Evolutionary conservation across 1,140 invertebrate genomes (phyloP), one percentile per base, ranked within the genome.

Genomic region (Aphaenogaster ashmeadi): DNA sequence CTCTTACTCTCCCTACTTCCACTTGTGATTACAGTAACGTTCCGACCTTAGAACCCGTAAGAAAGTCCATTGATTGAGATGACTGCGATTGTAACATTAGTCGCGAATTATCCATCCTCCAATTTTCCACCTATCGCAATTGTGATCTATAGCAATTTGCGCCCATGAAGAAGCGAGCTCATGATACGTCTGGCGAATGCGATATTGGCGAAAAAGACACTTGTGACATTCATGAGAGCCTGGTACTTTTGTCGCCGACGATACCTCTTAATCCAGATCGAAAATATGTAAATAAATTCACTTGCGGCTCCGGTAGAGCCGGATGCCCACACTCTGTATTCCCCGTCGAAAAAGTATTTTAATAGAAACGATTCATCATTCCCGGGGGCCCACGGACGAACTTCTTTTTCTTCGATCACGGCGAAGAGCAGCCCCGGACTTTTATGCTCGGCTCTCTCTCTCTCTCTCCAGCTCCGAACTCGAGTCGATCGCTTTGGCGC

Each of bases 351-450:
- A 95, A 95, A 95, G 93, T 95, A 95, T 95, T 95, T 95, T 95
- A 95, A 95, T 95, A 95, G 95, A 95, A 95, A 95, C 95, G 94
- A 95, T 95, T 95, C 95, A 95, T 95, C 95, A 95, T 95, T 95
- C 94, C 92, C 92, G 79, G 88, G 84, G 84, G 89, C 87, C 91
- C 91, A 84, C 88, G 86, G 84, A 89, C 88, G 87, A 74, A 86
- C 77, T 86, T 89, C 87, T 90, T 92, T 89, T 92, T 92, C 87
- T 89, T 87, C 85, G 33, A 56, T 87, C 72, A 47, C 21, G 50
- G 69, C 60, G 89, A 64, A 64, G 77, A 79, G 62, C 36, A 79
- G 13, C n/a, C 74, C 71, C 64, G 47, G 50, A 44, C 41, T 79
- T 67, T 67, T 52, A 71, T 87, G 85, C 86, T 47, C 58, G 56